phyloP scores from a whole-genome alignment of 2,797 vertebrate genomes.

The Paedocypris micromegethes region DNA sequence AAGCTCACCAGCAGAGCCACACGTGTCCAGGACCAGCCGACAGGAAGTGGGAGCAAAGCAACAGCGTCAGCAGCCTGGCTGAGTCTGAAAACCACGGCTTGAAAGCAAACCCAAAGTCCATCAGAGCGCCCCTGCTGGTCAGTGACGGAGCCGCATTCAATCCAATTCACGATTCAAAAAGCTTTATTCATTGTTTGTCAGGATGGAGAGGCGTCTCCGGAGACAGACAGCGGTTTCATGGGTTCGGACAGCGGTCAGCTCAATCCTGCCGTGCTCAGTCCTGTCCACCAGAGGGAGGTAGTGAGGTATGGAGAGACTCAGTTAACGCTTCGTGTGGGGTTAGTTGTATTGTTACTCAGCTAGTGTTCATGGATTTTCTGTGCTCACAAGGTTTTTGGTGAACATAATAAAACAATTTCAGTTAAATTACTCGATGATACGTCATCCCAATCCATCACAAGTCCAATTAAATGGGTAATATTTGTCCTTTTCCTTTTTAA shows the following conservation, averaged over 20 bases:
- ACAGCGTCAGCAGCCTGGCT: constrained; percentile 64
- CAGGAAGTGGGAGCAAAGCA: constrained; percentile 34
- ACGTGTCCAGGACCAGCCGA: constrained; percentile 30
- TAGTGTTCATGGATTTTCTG: too few species aligned
- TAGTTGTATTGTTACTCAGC: too few species aligned
- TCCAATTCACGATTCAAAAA: too few species aligned
- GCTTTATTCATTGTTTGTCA: constrained; percentile 44
- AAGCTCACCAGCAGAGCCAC: constrained; percentile 28
- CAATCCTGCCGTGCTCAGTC: constrained; percentile 65
- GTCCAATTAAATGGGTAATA: too few species aligned
- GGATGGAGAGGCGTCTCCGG: constrained; percentile 85
- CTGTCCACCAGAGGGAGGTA: constrained; percentile 61
- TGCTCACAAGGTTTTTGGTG: too few species aligned
- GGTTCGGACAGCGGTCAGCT: constrained; percentile 82
- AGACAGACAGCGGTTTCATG: constrained; percentile 91
- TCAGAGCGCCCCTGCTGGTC: constrained; percentile 60
- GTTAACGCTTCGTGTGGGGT: too few species aligned
- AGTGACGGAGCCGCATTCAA: constrained; percentile 25
- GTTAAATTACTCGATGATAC: too few species aligned
- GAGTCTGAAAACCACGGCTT: constrained; percentile 39
- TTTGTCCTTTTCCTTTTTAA: too few species aligned
- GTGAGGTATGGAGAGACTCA: constrained; percentile 56
- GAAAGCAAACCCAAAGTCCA: constrained; percentile 48
- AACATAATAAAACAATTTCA: too few species aligned
- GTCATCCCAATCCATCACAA: too few species aligned